phyloP scores from a whole-genome alignment of 2,113 vertebrate genomes.

The Saccopteryx leptura region DNA sequence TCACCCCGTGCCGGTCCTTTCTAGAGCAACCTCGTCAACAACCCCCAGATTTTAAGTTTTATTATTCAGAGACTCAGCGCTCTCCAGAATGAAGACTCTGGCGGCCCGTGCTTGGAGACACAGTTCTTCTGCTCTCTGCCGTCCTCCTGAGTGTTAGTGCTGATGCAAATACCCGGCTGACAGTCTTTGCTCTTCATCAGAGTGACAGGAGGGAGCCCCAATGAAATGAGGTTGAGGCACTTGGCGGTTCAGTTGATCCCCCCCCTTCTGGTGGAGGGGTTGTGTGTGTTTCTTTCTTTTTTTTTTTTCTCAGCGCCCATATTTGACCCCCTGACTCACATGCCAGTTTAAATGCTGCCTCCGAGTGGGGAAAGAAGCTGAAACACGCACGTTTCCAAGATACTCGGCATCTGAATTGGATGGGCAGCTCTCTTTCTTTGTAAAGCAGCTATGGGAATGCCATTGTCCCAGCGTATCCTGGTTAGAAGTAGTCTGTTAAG shows the following conservation, averaged over 20 bases:
- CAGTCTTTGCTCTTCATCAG: not conserved
- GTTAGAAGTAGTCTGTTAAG: not conserved
- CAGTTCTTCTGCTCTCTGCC: not conserved
- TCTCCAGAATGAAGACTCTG: not conserved
- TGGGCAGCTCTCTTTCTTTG: slow-evolving; percentile 56
- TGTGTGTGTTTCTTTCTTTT: fast-evolving
- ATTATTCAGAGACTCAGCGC: not conserved
- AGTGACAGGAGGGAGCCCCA: not conserved
- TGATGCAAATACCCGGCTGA: not conserved
- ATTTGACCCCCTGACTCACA: not conserved
- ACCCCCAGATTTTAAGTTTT: not conserved
- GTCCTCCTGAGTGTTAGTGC: fast-evolving
- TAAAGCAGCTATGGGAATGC: slow-evolving; percentile 41
- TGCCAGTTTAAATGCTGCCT: slow-evolving; percentile 2
- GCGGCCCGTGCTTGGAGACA: not conserved
- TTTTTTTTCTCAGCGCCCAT: not conserved
- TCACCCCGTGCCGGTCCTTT: not conserved
- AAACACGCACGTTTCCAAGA: slow-evolving; percentile 69
- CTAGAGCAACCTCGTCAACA: not conserved
- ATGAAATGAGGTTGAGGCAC: not conserved
- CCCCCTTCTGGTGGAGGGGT: not conserved
- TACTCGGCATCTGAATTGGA: slow-evolving; percentile 66
- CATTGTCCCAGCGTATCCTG: slow-evolving; percentile 44
- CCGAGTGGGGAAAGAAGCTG: slow-evolving; percentile 59
- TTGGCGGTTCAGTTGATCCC: not conserved